Percentiles rank a stretch among this genome's conserved stretches.
Conservation (phyloP, 1,140 invertebrate genomes). For the Rhagoletis zephyria region DNA sequence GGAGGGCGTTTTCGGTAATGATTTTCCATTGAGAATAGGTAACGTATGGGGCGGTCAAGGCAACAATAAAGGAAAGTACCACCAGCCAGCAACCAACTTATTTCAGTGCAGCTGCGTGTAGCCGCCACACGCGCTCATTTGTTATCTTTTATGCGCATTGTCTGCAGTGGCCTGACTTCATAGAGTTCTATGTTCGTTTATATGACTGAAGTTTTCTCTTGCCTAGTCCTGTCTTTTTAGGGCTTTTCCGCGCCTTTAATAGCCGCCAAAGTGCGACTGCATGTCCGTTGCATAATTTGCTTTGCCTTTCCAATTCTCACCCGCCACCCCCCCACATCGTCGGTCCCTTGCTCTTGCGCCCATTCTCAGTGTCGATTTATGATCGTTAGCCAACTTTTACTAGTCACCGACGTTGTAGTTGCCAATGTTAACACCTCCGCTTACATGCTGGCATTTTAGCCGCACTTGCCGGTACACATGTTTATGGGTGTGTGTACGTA, state of each 20-base stretch:
- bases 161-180: neutral
- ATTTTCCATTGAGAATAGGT: slow-evolving; percentile 36
- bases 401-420: slow-evolving; percentile 28
- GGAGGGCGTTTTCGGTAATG: slow-evolving; percentile 41
- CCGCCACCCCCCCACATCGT: neutral
- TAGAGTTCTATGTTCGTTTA: neutral
- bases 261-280: neutral
- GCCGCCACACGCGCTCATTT: neutral
- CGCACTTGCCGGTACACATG: neutral
- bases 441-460: slow-evolving; percentile 2
- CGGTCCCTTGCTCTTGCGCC: neutral
- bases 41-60: neutral
- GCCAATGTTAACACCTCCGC: slow-evolving; percentile 48
- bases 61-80: neutral
- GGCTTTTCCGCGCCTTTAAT: slow-evolving; percentile 34
- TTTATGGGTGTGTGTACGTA: neutral
- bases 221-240: slow-evolving; percentile 4
- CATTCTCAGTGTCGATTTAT: slow-evolving; percentile 7
- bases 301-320: neutral
- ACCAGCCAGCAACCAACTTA: neutral
- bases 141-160: slow-evolving; percentile 50
- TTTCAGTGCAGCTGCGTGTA: neutral
- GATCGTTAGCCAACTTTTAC: slow-evolving; percentile 49
- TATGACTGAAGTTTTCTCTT: neutral
- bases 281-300: neutral